Conservation (phyloP, 1,140 invertebrate genomes). For the Stenopsyche tienmushanensis region DNA sequence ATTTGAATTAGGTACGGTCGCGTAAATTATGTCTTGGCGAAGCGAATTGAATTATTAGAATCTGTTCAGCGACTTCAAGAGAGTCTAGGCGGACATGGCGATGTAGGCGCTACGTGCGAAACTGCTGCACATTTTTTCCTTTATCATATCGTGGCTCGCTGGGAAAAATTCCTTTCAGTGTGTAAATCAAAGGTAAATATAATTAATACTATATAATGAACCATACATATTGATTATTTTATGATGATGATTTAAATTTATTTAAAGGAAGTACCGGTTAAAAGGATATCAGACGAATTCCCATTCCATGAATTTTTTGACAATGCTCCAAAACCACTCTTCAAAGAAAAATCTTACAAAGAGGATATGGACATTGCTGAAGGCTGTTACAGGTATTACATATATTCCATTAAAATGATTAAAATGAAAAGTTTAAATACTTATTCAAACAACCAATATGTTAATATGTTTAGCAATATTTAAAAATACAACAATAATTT, state of each 20-base stretch:
- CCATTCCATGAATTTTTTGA: constrained; percentile 91
- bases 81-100: constrained; percentile 80
- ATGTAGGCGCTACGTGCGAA: constrained; percentile 98
- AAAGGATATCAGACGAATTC: constrained; percentile 66
- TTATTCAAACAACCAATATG: constrained; percentile 11
- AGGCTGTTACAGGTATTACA: constrained; percentile 80
- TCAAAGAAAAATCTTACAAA: constrained; percentile 75
- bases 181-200: constrained; percentile 40
- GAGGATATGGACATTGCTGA: constrained; percentile 90
- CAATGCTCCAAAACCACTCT: constrained; percentile 91
- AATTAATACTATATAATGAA: constrained; percentile 4
- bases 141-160: constrained; percentile 82
- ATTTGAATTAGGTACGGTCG: constrained; percentile 88
- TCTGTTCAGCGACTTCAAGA: constrained; percentile 89
- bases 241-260: neutral
- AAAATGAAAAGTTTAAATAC: neutral
- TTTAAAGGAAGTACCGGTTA: constrained; percentile 38
- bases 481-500: neutral
- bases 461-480: no score
- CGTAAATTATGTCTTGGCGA: constrained; percentile 96
- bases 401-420: no score
- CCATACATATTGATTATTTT: neutral
- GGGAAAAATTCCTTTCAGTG: constrained; percentile 79
- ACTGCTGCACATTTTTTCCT: constrained; percentile 93
- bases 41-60: constrained; percentile 86